Conservation (phyloP, 2,888 invertebrate species). For the Hedya salicella region DNA sequence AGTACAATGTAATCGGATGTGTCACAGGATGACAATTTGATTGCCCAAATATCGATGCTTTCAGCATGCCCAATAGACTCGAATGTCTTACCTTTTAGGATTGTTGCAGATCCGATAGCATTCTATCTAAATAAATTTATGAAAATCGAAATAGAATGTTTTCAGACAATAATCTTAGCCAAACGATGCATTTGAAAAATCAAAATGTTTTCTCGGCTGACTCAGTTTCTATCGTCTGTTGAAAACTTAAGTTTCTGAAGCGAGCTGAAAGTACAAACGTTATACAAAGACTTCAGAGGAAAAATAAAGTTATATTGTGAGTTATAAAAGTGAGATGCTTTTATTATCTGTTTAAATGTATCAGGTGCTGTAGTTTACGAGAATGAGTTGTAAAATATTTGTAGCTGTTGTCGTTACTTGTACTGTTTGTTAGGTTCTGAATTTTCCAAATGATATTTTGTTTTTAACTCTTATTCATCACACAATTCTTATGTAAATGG, state of each 20-base stretch:
- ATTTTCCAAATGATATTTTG: neutral
- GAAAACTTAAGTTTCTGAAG: constrained; percentile 18
- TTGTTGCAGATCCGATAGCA: neutral
- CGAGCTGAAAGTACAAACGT: constrained; percentile 10
- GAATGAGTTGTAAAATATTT: constrained; percentile 14
- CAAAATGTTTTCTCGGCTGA: neutral
- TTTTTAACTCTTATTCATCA: no score
- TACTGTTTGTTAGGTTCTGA: neutral
- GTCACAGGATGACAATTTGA: no score
- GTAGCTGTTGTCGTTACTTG: constrained; percentile 1
- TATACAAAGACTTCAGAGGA: constrained; percentile 15
- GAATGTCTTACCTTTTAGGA: no score
- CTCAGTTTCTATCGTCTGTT: constrained; percentile 8
- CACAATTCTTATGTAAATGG: no score
- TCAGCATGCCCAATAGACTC: no score
- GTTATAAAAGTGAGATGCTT: constrained; percentile 20
- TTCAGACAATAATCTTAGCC: no score
- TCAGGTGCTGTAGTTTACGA: constrained; percentile 17
- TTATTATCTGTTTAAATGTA: constrained; percentile 23
- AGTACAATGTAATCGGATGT: no score
- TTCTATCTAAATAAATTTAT: neutral
- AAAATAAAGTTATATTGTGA: constrained; percentile 14
- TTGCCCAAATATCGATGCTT: no score
- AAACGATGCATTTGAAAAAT: no score
- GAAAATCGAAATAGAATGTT: no score